phyloP scores from a whole-genome alignment of 2,113 vertebrate genomes.

The Hyaena hyaena region DNA sequence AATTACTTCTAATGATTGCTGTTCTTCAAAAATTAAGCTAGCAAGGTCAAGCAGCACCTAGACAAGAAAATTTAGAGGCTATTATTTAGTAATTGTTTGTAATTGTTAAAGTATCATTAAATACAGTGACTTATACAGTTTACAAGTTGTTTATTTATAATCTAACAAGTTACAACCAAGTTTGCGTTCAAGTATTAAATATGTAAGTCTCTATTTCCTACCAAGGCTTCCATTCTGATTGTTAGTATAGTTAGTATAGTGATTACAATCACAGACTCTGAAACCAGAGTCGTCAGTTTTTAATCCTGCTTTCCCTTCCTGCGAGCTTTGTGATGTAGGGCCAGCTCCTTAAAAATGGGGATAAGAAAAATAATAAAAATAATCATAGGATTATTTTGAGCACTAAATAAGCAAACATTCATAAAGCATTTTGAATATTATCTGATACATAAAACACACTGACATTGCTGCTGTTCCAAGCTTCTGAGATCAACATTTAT shows the following conservation, averaged over 20 bases:
- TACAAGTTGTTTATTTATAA: neutral
- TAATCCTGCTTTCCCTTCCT: neutral
- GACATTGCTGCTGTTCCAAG: neutral
- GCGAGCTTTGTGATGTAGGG: neutral
- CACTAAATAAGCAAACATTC: neutral
- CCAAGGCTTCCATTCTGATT: neutral
- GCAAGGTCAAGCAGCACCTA: slow-evolving; percentile 97
- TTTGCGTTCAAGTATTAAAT: neutral
- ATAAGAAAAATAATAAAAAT: neutral
- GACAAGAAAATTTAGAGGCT: neutral
- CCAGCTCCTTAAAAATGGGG: neutral
- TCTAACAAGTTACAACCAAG: neutral
- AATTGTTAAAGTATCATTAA: neutral
- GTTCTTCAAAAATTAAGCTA: slow-evolving; percentile 98
- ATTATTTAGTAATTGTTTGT: neutral
- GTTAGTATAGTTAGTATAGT: neutral
- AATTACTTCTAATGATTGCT: slow-evolving; percentile 96
- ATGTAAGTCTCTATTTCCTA: neutral
- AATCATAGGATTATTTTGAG: neutral
- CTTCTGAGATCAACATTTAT: neutral
- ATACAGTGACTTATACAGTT: neutral
- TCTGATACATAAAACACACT: neutral
- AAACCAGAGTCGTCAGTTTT: neutral
- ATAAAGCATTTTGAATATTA: neutral
- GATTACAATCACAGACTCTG: neutral